These are phyloP conservation scores for Drosophila infuscata DNA, from an alignment of 2,888 invertebrate species.

Conservation along the genomic window DNA sequence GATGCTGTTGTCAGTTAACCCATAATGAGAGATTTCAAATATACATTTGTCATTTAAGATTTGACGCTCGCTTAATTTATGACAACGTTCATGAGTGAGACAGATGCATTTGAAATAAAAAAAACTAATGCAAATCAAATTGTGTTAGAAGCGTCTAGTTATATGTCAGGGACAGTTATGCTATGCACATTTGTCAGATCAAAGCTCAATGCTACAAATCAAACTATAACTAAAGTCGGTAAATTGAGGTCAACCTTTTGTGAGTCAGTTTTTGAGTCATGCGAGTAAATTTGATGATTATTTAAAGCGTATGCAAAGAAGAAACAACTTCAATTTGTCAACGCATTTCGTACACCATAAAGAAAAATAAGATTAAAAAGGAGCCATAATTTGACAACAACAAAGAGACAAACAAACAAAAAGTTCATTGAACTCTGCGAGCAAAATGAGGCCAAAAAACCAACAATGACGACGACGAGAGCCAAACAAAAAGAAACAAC, in stretches of 20 bases:
- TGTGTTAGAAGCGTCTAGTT: slow-evolving; percentile 1
- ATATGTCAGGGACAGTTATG: slow-evolving; percentile 28
- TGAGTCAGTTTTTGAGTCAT: slow-evolving; percentile 35
- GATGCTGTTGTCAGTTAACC: slow-evolving; percentile 5
- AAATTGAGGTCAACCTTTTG: slow-evolving; percentile 38
- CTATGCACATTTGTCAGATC: slow-evolving; percentile 5
- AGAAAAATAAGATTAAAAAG: slow-evolving; percentile 36
- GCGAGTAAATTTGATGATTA: slow-evolving; percentile 21
- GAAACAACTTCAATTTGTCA: slow-evolving; percentile 46
- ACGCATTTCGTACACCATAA: slow-evolving; percentile 37
- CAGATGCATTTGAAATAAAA: neutral
- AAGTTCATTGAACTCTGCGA: slow-evolving; percentile 70
- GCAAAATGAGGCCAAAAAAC: slow-evolving; percentile 69
- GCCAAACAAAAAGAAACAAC: slow-evolving; percentile 26
- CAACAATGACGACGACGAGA: slow-evolving; percentile 50
- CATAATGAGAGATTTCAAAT: slow-evolving; percentile 21
- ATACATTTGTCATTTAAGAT: slow-evolving; percentile 28
- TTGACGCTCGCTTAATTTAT: slow-evolving; percentile 49
- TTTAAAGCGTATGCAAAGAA: slow-evolving; percentile 57
- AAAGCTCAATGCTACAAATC: neutral
- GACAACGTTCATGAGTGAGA: slow-evolving; percentile 32
- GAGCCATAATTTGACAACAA: slow-evolving; percentile 30
- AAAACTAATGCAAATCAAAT: slow-evolving; percentile 1
- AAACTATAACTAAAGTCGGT: neutral
- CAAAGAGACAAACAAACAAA: slow-evolving; percentile 5